phyloP scores from a whole-genome alignment of 2,113 vertebrate species.

The Ivindomyrus marchei region DNA sequence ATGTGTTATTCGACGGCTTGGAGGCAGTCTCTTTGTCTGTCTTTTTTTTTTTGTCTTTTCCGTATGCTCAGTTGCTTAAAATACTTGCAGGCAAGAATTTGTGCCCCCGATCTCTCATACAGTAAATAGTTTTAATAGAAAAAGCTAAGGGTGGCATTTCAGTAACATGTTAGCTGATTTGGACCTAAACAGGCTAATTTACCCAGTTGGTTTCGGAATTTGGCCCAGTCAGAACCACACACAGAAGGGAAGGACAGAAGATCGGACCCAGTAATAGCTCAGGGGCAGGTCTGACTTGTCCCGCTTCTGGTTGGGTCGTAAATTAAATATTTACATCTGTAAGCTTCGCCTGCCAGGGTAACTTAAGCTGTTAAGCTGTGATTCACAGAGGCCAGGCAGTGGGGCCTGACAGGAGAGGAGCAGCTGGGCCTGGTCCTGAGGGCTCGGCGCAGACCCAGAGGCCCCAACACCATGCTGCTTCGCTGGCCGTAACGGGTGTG shows the following conservation, averaged over 20 bases:
- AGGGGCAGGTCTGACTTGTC: not conserved
- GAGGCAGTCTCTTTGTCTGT: conserved; percentile 41
- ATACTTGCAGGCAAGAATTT: not conserved
- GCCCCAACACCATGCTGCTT: conserved; percentile 11
- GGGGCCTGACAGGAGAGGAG: not conserved
- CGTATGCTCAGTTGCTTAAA: not conserved
- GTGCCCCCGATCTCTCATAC: not conserved
- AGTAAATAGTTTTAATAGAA: not conserved
- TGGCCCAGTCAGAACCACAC: not conserved
- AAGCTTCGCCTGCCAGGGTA: not conserved
- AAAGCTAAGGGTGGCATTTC: not conserved
- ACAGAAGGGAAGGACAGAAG: not conserved
- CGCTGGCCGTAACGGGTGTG: not conserved
- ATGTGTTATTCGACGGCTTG: conserved; percentile 39
- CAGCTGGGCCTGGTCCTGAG: not conserved
- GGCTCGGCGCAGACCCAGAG: not conserved
- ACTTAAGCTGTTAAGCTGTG: not conserved
- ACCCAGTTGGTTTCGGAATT: not conserved
- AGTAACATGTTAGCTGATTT: not conserved
- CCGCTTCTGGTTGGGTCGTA: not conserved
- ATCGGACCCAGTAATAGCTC: not conserved
- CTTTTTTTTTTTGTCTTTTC: conserved; percentile 12
- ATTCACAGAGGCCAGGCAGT: not conserved
- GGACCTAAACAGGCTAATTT: not conserved
- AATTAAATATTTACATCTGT: not conserved